Base-by-base conservation (phyloP, 2,797 vertebrate species). In the Poecilia picta region DNA sequence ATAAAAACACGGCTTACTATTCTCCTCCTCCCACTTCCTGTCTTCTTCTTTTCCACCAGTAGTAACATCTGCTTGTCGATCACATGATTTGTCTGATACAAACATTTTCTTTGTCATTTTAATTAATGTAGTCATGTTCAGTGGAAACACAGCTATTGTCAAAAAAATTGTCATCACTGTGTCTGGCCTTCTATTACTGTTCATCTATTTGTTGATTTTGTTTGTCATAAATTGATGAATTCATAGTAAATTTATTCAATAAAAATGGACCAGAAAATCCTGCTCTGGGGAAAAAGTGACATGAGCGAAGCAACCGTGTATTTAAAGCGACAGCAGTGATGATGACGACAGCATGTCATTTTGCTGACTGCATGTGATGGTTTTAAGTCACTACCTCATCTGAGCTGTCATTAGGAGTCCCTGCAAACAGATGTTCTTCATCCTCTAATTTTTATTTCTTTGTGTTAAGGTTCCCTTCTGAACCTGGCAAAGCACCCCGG, bases 401-500 rank as follows among this genome's bases (percentile, higher is more conserved):
- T 97, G 97, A 98, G 97, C 97, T 95, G 80, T 53, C 10, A 0
- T 43, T 1, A 5, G 2, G 7, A 25, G 1, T 4, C 1, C 5
- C 2, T 0, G 0, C 18, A 12, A 0, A 12, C 23, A 1, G 18
- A 7, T n/a, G 5, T 0, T 3, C 45, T 4, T 39, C n/a, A 31
- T 55, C 1, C 72, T 0, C 23, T 36, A 3, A 39, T 28, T 3
- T 53, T 12, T 12, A n/a, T 25, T 45, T 23, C 23, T 46, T n/a
- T 31, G 0, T 2, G 0, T 43, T 1, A 73, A 99, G 98, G 98
- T 45, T 99, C 98, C 36, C 95, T 99, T 49, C 89, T 99, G 92
- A 99, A 99, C 94, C 95, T 99, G 94, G 98, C 98, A 0, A 99
- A 99, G 80, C 98, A 99, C n/a, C 79, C 98, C 98, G 0, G 98